Conservation (phyloP, 2,113 vertebrate genomes). For the Ameiurus melas region DNA sequence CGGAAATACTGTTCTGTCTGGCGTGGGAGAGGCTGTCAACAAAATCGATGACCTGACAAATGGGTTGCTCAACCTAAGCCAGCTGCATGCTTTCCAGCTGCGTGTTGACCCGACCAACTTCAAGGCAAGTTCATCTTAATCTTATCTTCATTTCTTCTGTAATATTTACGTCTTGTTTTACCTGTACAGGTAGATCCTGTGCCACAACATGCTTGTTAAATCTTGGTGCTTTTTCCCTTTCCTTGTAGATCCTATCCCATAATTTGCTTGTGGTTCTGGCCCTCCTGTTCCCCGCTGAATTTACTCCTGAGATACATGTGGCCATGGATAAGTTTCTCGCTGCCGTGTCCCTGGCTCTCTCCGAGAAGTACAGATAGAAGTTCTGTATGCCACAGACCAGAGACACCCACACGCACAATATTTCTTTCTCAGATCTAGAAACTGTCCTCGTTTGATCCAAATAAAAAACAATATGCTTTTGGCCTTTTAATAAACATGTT, state of each 20-base stretch:
- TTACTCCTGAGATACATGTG: conserved; percentile 69
- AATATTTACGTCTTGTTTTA: neutral
- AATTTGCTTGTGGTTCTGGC: conserved; percentile 74
- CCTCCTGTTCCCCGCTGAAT: neutral
- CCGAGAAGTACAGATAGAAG: conserved; percentile 78
- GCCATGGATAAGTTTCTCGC: conserved; percentile 79
- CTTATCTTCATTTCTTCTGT: neutral
- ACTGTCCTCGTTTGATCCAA: too few species aligned
- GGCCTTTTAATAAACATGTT: too few species aligned
- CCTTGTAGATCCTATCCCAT: conserved; percentile 67
- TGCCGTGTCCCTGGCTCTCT: conserved; percentile 63
- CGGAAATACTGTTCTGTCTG: conserved; percentile 55
- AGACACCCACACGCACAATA: neutral
- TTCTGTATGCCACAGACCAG: neutral
- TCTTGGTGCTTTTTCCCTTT: neutral
- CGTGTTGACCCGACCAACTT: conserved; percentile 86
- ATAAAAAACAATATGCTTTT: too few species aligned
- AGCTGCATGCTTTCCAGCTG: conserved; percentile 80
- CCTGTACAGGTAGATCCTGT: neutral
- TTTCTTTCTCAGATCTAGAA: conserved; percentile 16
- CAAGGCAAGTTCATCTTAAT: conserved; percentile 66
- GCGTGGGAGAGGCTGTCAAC: conserved; percentile 65
- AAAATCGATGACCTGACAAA: conserved; percentile 68
- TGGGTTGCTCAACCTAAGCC: conserved; percentile 71
- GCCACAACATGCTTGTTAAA: neutral